Base-by-base conservation (phyloP, 2,113 vertebrate genomes). In the Thalassarche chlororhynchos region DNA sequence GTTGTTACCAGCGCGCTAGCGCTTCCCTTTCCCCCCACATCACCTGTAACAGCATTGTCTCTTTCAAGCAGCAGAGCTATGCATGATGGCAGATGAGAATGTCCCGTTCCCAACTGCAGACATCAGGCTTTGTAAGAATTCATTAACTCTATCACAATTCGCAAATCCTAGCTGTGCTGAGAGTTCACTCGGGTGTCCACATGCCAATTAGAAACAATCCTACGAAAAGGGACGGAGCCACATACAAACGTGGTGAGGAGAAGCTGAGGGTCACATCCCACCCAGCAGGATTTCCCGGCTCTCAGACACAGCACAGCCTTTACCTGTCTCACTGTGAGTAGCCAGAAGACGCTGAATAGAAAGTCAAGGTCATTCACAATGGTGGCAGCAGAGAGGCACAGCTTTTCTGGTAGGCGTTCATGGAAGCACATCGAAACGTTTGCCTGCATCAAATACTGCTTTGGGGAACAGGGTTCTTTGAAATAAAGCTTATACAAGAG, bases 111-210 rank as follows among this genome's bases (percentile, higher is more conserved):
- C 32, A 78, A 8, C 17, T 6, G 60, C 61, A 89, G 36, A 21
- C 23, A 32, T 14, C 42, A 23, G 17, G n/a, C n/a, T 78, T 36
- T 44, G 31, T 38, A 38, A 75, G 62, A 76, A 66, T 54, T 65
- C 51, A 14, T 72, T 36, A 58, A 29, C 18, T 46, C 34, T 32
- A 1, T 10, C 44, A 13, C 0, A 4, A 49, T 24, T 49, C 5
- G 15, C 46, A 75, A 44, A 57, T 9, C 28, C 10, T 34, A 7
- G 31, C 77, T 36, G 29, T 20, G 74, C 65, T 54, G 47, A 17
- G 49, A 47, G 12, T 31, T 75, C 65, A 12, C 29, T 60, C 0
- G 0, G 4, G 29, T 1, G 5, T 21, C 32, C 49, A 4, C 0
- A 0, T 5, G 23, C 12, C 65, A 20, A 2, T 31, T 15, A 55